A percentile compares a stretch with the other conserved stretches of the same genome.
Conservation (phyloP, 2,113 vertebrate genomes). For the Chloropsis hardwickii region DNA sequence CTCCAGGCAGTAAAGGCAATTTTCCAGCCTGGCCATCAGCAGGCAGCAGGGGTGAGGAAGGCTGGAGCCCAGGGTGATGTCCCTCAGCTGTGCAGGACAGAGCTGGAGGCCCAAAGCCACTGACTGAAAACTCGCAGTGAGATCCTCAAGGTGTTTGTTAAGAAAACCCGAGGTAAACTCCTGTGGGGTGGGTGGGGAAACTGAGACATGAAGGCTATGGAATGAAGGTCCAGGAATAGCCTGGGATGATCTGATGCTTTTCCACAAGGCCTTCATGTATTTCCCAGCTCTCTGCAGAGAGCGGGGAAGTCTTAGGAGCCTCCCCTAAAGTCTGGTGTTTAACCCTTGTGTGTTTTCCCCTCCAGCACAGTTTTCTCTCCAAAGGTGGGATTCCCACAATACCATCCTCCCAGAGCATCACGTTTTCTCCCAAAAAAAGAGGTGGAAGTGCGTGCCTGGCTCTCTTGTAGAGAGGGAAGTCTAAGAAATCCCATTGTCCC, state of each 20-base stretch:
- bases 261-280: not conserved
- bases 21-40: not conserved
- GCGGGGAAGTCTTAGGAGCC: not conserved
- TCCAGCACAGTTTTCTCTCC: not conserved
- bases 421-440: not conserved
- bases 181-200: not conserved
- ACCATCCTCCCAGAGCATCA: rapidly evolving
- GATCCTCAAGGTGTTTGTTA: not conserved
- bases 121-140: rapidly evolving
- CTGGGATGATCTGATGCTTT: not conserved
- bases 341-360: not conserved
- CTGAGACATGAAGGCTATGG: not conserved
- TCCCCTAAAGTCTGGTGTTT: not conserved
- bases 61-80: rapidly evolving
- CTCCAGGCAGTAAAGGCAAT: not conserved
- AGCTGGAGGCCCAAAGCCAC: not conserved
- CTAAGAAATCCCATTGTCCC: not conserved
- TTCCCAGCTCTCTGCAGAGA: not conserved
- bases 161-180: not conserved
- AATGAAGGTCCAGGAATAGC: slow-evolving; percentile 16
- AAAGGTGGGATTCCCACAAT: rapidly evolving
- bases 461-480: rapidly evolving
- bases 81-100: not conserved
- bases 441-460: not conserved
- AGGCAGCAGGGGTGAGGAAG: not conserved